Conservation (phyloP, 2,113 vertebrate species). For the Phocoena sinus region DNA sequence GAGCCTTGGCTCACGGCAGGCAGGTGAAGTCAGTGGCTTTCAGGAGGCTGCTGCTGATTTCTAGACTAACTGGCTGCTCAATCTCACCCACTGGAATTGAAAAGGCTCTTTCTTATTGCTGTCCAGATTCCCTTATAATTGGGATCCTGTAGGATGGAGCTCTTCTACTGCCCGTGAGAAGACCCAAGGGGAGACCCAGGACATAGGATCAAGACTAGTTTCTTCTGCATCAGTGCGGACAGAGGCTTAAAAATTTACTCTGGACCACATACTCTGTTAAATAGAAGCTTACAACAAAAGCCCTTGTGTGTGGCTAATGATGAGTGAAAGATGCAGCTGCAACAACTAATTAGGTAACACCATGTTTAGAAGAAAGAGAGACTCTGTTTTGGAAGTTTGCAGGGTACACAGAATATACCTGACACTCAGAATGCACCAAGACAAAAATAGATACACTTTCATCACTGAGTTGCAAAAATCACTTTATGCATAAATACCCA, state of each 20-base stretch:
- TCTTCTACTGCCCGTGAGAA: not conserved
- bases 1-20: not conserved
- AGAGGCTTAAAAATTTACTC: not conserved
- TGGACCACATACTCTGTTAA: not conserved
- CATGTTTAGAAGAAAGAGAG: not conserved
- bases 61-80: not conserved
- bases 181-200: not conserved
- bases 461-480: not conserved
- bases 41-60: not conserved
- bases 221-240: not conserved
- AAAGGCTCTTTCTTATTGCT: not conserved
- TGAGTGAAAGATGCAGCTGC: not conserved
- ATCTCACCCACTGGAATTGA: not conserved
- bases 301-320: not conserved
- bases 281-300: not conserved
- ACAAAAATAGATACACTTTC: conserved; percentile 14
- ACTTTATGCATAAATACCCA: not conserved
- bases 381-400: not conserved
- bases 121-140: not conserved
- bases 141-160: not conserved
- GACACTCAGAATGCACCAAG: not conserved
- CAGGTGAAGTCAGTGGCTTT: not conserved
- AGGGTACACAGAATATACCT: not conserved
- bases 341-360: not conserved
- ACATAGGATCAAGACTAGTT: not conserved